Evolutionary conservation across 2,888 invertebrate species (phyloP), one percentile per base, ranked within the genome.

Genomic region (Pseudococcus jackbeardsleyi): DNA sequence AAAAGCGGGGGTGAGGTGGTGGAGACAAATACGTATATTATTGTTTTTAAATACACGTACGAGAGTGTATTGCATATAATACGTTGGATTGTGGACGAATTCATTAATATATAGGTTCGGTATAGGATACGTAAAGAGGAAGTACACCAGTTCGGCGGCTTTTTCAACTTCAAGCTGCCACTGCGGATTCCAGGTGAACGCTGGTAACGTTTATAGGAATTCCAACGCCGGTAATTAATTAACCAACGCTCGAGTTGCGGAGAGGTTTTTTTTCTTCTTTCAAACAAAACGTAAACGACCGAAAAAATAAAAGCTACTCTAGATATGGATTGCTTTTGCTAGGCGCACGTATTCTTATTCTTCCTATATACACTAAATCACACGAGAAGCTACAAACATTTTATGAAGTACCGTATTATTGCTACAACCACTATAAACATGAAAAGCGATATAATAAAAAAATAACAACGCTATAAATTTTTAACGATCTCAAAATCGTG

Each of bases 401-500:
- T 82, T 46, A 82, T 82, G 46, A 82, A 82, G 79, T 82, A 82
- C 46, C 46, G 79, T 82, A 82, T 82, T 82, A 82, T 82, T 82
- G 46, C 79, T 46, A 82, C 79, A 77, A 82, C 79, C 79, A 82
- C 79, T 42, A 82, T 82, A 82, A 82, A 82, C 79, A 82, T 82
- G 79, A 82, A 82, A 82, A 82, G 79, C 79, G 79, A 82, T 82
- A 82, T 82, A 82, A 82, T 82, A 82, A 82, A 82, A 42, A 82
- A 82, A 82, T 82, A 82, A 82, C 79, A 82, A 82, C 79, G 79
- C 79, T 82, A 82, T 82, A 82, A 82, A 82, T 82, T 82, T 82
- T 82, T 82, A 82, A 82, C 79, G 79, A 82, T 82, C 42, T 46
- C 33, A 82, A 82, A 82, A 82, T 82, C 79, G 79, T 22, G 79